Evolutionary conservation across 2,888 invertebrate genomes (phyloP), one percentile per base, ranked within the genome.

Genomic region (Malachius bipustulatus): DNA sequence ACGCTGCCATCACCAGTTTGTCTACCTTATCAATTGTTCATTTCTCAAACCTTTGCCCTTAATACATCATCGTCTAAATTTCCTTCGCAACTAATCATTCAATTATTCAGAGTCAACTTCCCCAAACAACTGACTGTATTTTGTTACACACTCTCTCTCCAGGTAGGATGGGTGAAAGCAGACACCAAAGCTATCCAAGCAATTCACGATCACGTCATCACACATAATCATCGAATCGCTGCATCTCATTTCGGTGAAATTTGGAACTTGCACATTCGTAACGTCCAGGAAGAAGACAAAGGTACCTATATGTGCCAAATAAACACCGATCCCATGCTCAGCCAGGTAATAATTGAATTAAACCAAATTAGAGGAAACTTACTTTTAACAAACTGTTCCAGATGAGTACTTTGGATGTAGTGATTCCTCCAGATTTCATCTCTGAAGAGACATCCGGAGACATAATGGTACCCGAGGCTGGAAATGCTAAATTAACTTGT

Each of bases 231-330:
- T 41, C 72, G 89, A 45, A 79, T 90, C 30, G 77, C 78, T 29
- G 88, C 89, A 38, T 81, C 84, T 16, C 88, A 85, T 60, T 77
- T 77, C 55, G 88, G 89, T 54, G 72, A 77, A 44, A 82, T 81
- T 52, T 91, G 91, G 91, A 87, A 85, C 65, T 70, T 93, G 42
- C 85, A 87, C 62, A 87, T 93, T 56, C 81, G 77, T 54, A 78
- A 80, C 49, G 81, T 84, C 2, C 82, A 84, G 52, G 83, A 83
- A 56, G 87, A 88, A 55, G 91, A 93, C 62, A 73, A 79, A 32
- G 91, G 91, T 16, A 75, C 80, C 49, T 91, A 90, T 65, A 89
- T 89, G 88, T 91, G 90, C 63, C 90, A 91, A 66, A 79, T 91
- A 54, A 91, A 91, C 67, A 90, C 90, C 12, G 85, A 88, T 64